Evolutionary conservation across 2,113 vertebrate genomes (phyloP), one percentile per base, ranked within the genome.

Genomic region (Tragelaphus scriptus): DNA sequence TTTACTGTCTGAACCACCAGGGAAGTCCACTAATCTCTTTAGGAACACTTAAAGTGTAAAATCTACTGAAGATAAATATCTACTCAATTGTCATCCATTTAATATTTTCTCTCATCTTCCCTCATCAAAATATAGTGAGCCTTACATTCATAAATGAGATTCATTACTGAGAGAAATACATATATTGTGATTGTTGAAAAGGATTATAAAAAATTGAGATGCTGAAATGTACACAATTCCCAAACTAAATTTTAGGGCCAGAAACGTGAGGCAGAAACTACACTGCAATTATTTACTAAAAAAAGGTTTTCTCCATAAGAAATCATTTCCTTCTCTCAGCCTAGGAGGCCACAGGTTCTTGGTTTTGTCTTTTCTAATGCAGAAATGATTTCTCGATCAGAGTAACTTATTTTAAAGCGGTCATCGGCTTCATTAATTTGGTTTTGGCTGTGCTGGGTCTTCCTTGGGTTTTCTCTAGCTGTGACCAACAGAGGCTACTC

Each of bases 91-190:
- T 19, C 61, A 82, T 25, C 81, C 61, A 25, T 15, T 88, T 36
- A 36, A 28, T 51, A 11, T 17, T 55, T 63, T 36, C 59, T 77
- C 59, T 47, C 32, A 30, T 19, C 25, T 88, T 84, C 36, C 23
- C 21, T 89, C 49, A 28, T 1, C n/a, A 19, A 53, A 81, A 84
- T 25, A 58, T 4, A 80, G 68, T 49, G 44, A 44, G 79, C 56
- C 44, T 86, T 82, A 65, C 91, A 93, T 75, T 81, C 82, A 71
- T 63, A 58, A 85, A 49, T 86, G n/a, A 51, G 40, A 56, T 47
- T 55, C 47, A 85, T 92, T 82, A 87, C 15, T 85, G 85, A 93
- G 26, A 58, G 79, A 85, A 85, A 96, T 0, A 87, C 16, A 7
- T 51, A 51, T 2, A 32, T 23, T 4, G 4, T 47, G 44, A 86